Evolutionary conservation across 2,888 invertebrate genomes (phyloP).

Genomic region (Aphidoletes aphidimyza): DNA sequence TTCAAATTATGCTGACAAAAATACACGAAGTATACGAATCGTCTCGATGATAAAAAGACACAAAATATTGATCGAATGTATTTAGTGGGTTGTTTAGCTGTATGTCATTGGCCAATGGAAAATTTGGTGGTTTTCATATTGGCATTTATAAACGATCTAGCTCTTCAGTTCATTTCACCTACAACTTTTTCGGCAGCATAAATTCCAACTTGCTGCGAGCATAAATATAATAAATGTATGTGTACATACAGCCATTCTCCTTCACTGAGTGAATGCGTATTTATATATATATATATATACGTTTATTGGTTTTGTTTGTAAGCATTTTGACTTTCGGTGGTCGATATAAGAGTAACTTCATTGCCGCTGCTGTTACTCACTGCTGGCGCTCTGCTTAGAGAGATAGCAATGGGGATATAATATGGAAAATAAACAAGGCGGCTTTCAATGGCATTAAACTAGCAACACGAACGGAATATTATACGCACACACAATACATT

Average conservation of each 20-base stretch:
- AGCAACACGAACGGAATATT: constrained; percentile 27
- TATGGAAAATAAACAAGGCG: constrained; percentile 45
- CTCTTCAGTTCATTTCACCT: no score
- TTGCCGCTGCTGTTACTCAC: neutral
- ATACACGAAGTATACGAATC: neutral
- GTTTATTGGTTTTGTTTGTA: constrained; percentile 1
- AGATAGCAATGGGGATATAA: constrained; percentile 51
- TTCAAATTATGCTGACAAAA: neutral
- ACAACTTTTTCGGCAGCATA: neutral
- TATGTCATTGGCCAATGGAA: constrained; percentile 8
- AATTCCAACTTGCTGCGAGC: neutral
- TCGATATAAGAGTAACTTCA: constrained; percentile 9
- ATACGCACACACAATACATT: constrained; percentile 1
- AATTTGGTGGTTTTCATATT: neutral
- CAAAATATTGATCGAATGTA: neutral
- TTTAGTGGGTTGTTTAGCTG: constrained; percentile 1
- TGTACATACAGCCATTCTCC: neutral
- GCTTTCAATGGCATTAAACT: constrained; percentile 38
- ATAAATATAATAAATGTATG: constrained; percentile 12
- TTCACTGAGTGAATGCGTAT: neutral
- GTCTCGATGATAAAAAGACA: neutral
- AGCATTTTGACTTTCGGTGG: constrained; percentile 11
- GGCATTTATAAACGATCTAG: no score
- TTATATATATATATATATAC: neutral
- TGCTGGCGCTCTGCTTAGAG: neutral